phyloP scores from a whole-genome alignment of 2,888 invertebrate species.

The Drosophila emarginata region DNA sequence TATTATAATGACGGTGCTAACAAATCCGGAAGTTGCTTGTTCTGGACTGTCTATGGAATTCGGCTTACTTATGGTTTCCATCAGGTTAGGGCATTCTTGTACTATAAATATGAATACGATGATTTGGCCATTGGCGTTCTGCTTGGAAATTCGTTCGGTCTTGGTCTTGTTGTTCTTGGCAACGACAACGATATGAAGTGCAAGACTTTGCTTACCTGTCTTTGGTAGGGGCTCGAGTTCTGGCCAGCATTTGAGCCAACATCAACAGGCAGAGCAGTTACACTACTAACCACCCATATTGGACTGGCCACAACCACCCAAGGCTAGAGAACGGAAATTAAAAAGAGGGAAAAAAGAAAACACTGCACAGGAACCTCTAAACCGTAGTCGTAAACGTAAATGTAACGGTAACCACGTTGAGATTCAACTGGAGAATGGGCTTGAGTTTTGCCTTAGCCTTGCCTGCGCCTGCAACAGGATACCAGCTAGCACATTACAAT shows the following conservation, averaged over 20 bases:
- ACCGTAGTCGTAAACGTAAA: constrained; percentile 60
- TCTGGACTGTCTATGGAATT: constrained; percentile 63
- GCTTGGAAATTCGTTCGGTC: constrained; percentile 55
- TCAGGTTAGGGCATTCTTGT: constrained; percentile 31
- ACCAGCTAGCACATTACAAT: constrained; percentile 69
- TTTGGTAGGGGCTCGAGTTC: neutral
- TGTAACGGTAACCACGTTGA: constrained; percentile 54
- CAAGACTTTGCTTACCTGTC: constrained; percentile 45
- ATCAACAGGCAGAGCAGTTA: constrained; percentile 41
- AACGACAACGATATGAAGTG: constrained; percentile 59
- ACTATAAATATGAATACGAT: neutral
- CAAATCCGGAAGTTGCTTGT: constrained; percentile 25
- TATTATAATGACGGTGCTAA: constrained; percentile 36
- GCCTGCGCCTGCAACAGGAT: constrained; percentile 67
- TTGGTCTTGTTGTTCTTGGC: constrained; percentile 67
- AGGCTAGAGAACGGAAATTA: constrained; percentile 72
- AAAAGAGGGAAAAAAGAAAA: constrained; percentile 76
- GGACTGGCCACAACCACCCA: constrained; percentile 35
- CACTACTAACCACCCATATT: neutral
- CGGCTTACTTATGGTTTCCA: constrained; percentile 49
- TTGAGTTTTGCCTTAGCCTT: constrained; percentile 29
- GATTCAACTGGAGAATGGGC: constrained; percentile 20
- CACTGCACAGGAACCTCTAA: constrained; percentile 65
- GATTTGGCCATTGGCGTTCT: constrained; percentile 65
- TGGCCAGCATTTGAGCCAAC: constrained; percentile 60